Conservation (phyloP, 2,888 invertebrate species). For the Spilosoma lubricipeda region DNA sequence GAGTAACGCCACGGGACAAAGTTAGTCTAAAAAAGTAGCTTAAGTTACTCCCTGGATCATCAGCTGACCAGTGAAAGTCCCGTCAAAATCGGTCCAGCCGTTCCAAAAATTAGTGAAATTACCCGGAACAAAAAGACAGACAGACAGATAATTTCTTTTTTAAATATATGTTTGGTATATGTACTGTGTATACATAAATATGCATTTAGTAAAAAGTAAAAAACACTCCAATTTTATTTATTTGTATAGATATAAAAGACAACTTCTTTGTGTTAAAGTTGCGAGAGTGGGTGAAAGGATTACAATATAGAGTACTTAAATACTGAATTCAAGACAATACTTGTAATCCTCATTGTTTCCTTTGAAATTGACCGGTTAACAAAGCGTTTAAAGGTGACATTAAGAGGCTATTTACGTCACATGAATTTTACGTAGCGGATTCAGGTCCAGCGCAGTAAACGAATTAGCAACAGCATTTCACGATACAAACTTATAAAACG, state of each 20-base stretch:
- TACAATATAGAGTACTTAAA: slow-evolving; percentile 39
- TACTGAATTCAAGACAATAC: slow-evolving; percentile 43
- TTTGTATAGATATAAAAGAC: slow-evolving; percentile 68
- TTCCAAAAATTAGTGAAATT: no score
- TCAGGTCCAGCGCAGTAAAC: slow-evolving; percentile 41
- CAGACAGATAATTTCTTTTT: no score
- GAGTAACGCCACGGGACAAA: no score
- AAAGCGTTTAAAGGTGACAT: slow-evolving; percentile 60
- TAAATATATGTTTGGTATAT: no score
- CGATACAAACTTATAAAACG: slow-evolving; percentile 58
- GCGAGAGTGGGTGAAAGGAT: slow-evolving; percentile 48
- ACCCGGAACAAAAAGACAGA: no score
- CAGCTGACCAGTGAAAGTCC: no score
- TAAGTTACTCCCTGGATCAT: no score
- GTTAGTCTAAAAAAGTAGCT: no score
- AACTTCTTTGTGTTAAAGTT: slow-evolving; percentile 59
- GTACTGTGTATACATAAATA: no score
- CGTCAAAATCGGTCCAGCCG: no score
- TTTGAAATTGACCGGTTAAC: slow-evolving; percentile 46
- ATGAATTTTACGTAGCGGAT: slow-evolving; percentile 58
- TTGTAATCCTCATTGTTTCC: slow-evolving; percentile 42
- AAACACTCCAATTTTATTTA: no score
- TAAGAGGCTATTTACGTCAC: slow-evolving; percentile 63
- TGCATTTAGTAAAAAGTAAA: no score
- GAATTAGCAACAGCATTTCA: slow-evolving; percentile 52